Base-by-base conservation (phyloP, 2,797 vertebrate genomes). In the Hoplostethus mediterraneus region DNA sequence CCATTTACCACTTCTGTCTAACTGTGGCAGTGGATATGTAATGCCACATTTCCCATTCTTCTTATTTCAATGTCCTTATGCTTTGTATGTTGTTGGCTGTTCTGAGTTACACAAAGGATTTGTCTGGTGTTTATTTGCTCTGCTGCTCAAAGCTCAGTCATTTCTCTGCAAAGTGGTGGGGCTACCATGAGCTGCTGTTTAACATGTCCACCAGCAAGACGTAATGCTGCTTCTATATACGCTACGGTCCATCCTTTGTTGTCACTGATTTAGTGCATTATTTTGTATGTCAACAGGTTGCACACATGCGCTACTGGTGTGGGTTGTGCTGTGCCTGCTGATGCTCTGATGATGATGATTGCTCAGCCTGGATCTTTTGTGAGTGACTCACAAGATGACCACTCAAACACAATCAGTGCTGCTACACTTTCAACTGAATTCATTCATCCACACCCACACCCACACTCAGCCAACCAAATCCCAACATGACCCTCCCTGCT, bases 401-500 rank as follows among this genome's bases (percentile, higher is more conserved):
- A 45, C 65, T 83, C 47, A 71, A 53, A 70, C 48, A 60, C 63
- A 81, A 77, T 77, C 76, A 78, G 62, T 81, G 72, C 56, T 51
- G 10, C 58, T 21, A 48, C 72, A 55, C 75, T 80, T 79, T 81
- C 57, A 85, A 86, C 75, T 76, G 63, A 60, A 75, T 66, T 63
- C 33, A 63, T 83, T 79, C 61, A 76, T 81, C 70, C 75, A 62
- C 81, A 75, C 72, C 59, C 42, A 9, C 42, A 11, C 42, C 13
- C 3, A 2, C 42, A n/a, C n/a, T 49, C 44, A 4, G 66, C 79
- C 70, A 47, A 66, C n/a, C 47, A 17, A 49, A 17, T 6, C 47
- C 6, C 5, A 1, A 7, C 5, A 2, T 6, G 14, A 49, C 25
- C 58, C 67, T 52, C 16, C 14, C n/a, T 14, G 2, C 1, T 71